A percentile compares a stretch with the other conserved stretches of the same genome.
Conservation (phyloP, 2,888 invertebrate genomes). For the Theretra japonica region DNA sequence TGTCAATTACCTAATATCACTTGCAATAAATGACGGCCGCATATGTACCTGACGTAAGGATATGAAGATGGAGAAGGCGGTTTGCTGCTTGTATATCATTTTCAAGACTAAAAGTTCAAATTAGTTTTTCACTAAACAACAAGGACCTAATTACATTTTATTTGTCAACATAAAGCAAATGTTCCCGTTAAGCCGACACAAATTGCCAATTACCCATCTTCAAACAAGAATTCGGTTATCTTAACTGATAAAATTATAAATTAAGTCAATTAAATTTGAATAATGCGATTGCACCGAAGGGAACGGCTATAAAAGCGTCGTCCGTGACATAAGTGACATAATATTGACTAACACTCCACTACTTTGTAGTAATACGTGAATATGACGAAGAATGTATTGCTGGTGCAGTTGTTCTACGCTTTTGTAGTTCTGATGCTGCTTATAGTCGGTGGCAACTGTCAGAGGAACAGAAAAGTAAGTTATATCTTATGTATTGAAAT, state of each 20-base stretch:
- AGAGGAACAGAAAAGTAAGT: conserved; percentile 12
- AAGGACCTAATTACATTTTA: conserved; percentile 11
- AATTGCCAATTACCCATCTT: conserved; percentile 16
- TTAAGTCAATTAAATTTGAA: conserved; percentile 8
- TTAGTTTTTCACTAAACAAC: background rate
- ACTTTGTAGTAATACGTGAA: background rate
- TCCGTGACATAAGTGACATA: background rate
- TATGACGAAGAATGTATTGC: background rate
- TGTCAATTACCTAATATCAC: too few relatives aligned
- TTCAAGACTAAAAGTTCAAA: background rate
- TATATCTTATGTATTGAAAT: background rate
- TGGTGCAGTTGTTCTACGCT: background rate
- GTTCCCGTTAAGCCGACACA: background rate
- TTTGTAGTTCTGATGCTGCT: background rate
- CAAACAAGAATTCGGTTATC: conserved; percentile 4
- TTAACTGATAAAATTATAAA: background rate
- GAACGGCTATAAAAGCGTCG: background rate
- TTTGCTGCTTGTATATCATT: too few relatives aligned
- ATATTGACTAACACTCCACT: background rate
- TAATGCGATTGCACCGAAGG: background rate
- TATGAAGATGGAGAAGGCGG: too few relatives aligned
- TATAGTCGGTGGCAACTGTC: background rate
- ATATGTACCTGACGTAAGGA: too few relatives aligned
- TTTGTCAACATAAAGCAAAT: background rate
- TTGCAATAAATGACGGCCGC: too few relatives aligned